Evolutionary conservation across 2,888 invertebrate genomes (phyloP).

Genomic region (Sceliomorpha sp.): DNA sequence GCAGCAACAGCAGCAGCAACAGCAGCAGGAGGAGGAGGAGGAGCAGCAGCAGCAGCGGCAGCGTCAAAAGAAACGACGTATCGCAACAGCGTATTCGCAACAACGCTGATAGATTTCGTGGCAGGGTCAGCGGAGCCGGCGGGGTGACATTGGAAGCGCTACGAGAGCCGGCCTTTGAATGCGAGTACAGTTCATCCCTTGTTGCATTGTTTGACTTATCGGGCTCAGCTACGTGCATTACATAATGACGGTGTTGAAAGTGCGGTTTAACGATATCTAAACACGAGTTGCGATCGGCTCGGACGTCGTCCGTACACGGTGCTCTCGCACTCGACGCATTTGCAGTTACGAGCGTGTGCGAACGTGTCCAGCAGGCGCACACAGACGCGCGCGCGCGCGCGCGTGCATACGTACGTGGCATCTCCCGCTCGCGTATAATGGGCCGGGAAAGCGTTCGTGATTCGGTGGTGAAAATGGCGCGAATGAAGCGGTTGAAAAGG

Average conservation of each 20-base stretch:
- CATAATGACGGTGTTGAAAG: constrained; percentile 77
- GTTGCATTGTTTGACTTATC: constrained; percentile 76
- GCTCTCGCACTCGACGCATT: constrained; percentile 31
- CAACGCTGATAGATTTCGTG: no score
- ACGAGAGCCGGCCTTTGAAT: neutral
- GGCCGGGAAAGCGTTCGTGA: constrained; percentile 33
- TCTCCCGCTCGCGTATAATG: constrained; percentile 46
- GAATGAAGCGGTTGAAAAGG: constrained; percentile 55
- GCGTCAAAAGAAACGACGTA: no score
- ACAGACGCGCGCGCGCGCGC: no score
- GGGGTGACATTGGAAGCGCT: no score
- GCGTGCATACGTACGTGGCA: no score
- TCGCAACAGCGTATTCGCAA: no score
- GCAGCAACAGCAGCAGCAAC: no score
- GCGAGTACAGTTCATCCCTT: constrained; percentile 6
- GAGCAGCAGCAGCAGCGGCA: no score
- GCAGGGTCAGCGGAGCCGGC: no score
- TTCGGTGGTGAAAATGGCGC: constrained; percentile 30
- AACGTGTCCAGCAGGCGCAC: no score
- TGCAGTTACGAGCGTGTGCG: constrained; percentile 32
- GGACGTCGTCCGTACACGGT: constrained; percentile 41
- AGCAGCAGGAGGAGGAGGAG: no score
- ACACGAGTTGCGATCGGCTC: constrained; percentile 71
- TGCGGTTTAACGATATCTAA: constrained; percentile 78
- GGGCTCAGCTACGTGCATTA: constrained; percentile 74